Evolutionary conservation across 2,888 invertebrate genomes (phyloP).

Genomic region (Taphrorychus bicolor): DNA sequence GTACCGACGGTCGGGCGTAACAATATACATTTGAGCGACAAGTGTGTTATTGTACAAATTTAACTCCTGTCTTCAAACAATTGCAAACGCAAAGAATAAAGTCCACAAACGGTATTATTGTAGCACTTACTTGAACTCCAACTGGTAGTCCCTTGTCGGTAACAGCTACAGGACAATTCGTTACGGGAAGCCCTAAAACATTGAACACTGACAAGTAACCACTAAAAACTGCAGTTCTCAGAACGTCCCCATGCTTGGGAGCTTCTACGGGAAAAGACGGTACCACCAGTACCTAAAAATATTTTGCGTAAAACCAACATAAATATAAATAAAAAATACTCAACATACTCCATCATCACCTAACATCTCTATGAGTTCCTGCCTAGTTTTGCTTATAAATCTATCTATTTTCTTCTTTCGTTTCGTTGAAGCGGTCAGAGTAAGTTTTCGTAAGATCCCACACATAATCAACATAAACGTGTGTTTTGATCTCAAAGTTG

Average conservation of each 20-base stretch:
- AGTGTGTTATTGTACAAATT: no score
- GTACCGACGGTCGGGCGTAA: no score
- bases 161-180: conserved; percentile 83
- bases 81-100: no score
- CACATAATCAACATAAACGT: conserved; percentile 71
- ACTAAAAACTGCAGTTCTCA: conserved; percentile 73
- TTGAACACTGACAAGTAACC: conserved; percentile 85
- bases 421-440: conserved; percentile 30
- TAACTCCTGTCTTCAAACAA: no score
- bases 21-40: no score
- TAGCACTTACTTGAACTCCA: conserved; percentile 68
- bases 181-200: conserved; percentile 81
- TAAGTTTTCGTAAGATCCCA: conserved; percentile 57
- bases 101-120: no score
- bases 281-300: conserved; percentile 65
- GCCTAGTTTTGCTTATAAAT: conserved; percentile 65
- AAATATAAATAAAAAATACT: not conserved
- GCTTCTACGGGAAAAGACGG: conserved; percentile 74
- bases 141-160: conserved; percentile 76
- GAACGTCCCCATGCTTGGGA: conserved; percentile 71
- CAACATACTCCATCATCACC: conserved; percentile 51
- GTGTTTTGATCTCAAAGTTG: conserved; percentile 69
- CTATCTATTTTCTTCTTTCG: conserved; percentile 43
- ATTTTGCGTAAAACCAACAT: not conserved
- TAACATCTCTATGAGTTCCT: conserved; percentile 64